Evolutionary conservation across 2,888 invertebrate species (phyloP), one percentile per base, ranked within the genome.

Genomic region (Idaea dimidiata): DNA sequence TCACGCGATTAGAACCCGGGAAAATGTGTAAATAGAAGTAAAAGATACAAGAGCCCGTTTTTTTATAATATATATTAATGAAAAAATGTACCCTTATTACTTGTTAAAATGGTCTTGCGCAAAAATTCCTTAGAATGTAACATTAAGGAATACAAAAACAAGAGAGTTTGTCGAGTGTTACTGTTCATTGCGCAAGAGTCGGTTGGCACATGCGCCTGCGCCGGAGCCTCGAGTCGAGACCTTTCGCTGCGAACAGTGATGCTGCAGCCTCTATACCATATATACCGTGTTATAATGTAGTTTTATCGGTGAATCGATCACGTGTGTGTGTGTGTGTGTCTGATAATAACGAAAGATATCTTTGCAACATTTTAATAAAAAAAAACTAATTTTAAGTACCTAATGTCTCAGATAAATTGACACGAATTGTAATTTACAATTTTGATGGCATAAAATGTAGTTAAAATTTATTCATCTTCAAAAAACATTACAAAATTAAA

Each of bases 131-230:
- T 43, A 43, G 7, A 43, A 43, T 43, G 43, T 43, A 43, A 43
- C 43, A 43, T 43, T 10, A 14, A 43, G 43, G 43, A 43, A 43
- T 43, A 43, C 43, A 43, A 43, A 43, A 43, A 43, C 43, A 4
- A 43, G 43, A 43, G 43, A 43, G 43, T 43, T 0, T 2, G 43
- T 43, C 43, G 43, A 43, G n/a, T n/a, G n/a, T 3, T 32, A 32
- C 43, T 14, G 8, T 33, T 56, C 58, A 54, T 62, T 65, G 57
- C 65, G 62, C 58, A 62, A 65, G 61, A 43, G 43, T 8, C 43
- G 43, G 43, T 43, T 43, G 43, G 43, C 43, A 43, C 43, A 43
- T 14, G 14, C 43, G 14, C 43, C 43, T 10, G 43, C 43, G 43
- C 43, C 43, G 3, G 10, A 43, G 14, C 14, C 43, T 8, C 43